Base-by-base conservation (phyloP, 2,888 invertebrate species). In the Eupithecia subumbrata region DNA sequence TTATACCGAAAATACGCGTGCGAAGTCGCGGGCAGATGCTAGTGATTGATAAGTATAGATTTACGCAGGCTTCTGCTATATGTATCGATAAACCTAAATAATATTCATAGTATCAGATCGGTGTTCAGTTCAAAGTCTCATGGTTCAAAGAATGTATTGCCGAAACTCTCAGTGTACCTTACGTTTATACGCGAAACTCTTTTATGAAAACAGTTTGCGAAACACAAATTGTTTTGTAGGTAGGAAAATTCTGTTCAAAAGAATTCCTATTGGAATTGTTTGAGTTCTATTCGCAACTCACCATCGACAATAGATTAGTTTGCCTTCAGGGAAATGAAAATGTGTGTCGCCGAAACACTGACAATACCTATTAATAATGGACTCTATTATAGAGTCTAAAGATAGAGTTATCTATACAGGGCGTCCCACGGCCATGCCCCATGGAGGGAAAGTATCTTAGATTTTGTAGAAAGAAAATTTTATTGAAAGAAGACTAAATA, bases 221-320 rank as follows among this genome's bases (percentile, higher is more conserved):
- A 73, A 76, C 18, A 64, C 52, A 64, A 71, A 76, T 71, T 71
- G 76, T 69, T 70, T 60, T 64, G 66, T 82, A 82, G 52, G 60
- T 60, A 76, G 81, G 82, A 81, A 68, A 75, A 74, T 52, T 75
- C 80, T 30, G 34, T 64, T 64, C 79, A 66, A 68, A 78, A 83
- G 88, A 88, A 89, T 86, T 82, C 74, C 79, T 80, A 89, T 90
- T 86, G 88, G 80, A 88, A 89, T 89, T 88, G 89, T 88, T 88
- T 30, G 73, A 79, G 80, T 83, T 84, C 75, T 69, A 75, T 74
- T 74, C 63, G 60, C 78, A 75, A 79, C 63, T 74, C 77, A 75
- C 81, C 76, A 74, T 78, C 76, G 77, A 78, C 75, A 77, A 67
- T 63, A 18, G 79, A 78, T 63, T 78, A 78, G 75, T 73, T 79